Percentiles rank a stretch among this genome's conserved stretches.
These are phyloP conservation scores for Microcebus lehilahytsara DNA, from an alignment of 2,113 vertebrate genomes.

Conservation along the genomic window DNA sequence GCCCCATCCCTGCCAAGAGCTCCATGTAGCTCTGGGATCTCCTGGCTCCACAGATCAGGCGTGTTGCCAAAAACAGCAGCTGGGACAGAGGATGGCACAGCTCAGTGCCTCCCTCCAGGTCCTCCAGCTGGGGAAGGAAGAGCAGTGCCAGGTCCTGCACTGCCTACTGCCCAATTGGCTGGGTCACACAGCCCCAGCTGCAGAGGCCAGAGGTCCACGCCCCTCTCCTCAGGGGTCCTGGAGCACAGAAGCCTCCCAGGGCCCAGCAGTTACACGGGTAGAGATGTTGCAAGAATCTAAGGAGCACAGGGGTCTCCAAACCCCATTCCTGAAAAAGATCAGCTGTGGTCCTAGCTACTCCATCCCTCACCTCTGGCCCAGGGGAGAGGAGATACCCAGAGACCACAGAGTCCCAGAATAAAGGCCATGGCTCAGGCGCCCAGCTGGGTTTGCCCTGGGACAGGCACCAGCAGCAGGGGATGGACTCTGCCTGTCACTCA, in stretches of 20 bases:
- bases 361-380: background rate
- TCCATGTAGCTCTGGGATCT: background rate
- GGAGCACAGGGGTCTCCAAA: background rate
- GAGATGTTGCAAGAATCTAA: background rate
- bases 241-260: background rate
- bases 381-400: background rate
- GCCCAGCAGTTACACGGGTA: background rate
- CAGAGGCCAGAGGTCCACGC: background rate
- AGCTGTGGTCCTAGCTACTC: background rate
- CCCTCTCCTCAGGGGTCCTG: background rate
- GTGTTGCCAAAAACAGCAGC: slow-evolving; percentile 56
- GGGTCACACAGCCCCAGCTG: background rate
- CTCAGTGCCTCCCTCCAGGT: background rate
- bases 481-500: background rate
- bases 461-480: background rate
- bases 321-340: background rate
- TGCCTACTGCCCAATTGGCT: background rate
- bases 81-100: background rate
- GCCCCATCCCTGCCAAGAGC: background rate
- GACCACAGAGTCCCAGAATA: background rate
- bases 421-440: background rate
- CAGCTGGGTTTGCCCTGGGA: background rate
- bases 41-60: background rate
- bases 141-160: background rate
- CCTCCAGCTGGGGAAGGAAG: background rate